phyloP scores from a whole-genome alignment of 1,140 invertebrate species.

The Charaxes varanes region DNA sequence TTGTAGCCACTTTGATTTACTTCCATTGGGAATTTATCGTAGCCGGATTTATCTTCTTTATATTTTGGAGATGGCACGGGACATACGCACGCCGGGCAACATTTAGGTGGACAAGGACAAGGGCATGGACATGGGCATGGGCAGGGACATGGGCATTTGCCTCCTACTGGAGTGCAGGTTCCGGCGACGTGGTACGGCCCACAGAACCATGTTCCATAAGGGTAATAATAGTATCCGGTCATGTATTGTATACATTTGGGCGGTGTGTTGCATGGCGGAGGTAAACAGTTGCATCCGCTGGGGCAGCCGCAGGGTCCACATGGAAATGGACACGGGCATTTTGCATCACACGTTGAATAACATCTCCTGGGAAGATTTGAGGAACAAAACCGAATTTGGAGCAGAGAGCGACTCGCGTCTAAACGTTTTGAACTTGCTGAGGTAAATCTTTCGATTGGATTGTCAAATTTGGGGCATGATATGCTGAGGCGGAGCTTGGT shows the following conservation, averaged over 20 bases:
- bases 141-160: conserved; percentile 15
- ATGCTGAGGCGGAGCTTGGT: background rate
- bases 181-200: conserved; percentile 51
- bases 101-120: conserved; percentile 20
- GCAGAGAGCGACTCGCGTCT: background rate
- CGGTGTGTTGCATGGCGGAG: conserved; percentile 46
- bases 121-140: no score
- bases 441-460: background rate
- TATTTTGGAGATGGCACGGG: background rate
- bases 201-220: conserved; percentile 59
- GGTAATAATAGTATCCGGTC: conserved; percentile 63
- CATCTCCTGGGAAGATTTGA: conserved; percentile 6
- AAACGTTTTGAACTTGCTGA: background rate
- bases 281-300: conserved; percentile 36
- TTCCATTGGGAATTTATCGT: background rate
- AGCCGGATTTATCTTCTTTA: conserved; percentile 9
- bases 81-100: conserved; percentile 9
- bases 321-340: conserved; percentile 30
- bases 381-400: background rate
- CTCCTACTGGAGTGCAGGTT: conserved; percentile 29
- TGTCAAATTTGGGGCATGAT: background rate
- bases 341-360: conserved; percentile 22
- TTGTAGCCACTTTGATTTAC: background rate
- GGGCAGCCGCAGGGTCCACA: conserved; percentile 37
- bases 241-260: conserved; percentile 57